Evolutionary conservation across 2,888 invertebrate species (phyloP).

Genomic region (Penaeus monodon): DNA sequence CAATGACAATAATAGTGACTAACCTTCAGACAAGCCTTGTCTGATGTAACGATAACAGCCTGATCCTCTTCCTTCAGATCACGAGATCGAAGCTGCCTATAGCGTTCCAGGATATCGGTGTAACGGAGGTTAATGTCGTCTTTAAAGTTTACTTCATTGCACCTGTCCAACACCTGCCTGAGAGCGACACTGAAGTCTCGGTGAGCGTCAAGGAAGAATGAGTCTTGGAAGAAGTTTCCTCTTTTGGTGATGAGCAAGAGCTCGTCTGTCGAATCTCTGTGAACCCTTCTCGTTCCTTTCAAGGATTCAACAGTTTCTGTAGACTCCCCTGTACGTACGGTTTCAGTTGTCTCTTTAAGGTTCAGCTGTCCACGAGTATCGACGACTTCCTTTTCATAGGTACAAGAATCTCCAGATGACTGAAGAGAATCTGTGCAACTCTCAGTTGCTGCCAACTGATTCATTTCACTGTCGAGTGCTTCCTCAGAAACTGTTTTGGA

Average conservation of each 20-base stretch:
- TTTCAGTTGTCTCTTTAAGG: too few relatives aligned
- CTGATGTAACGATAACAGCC: conserved; percentile 46
- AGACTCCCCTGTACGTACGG: too few relatives aligned
- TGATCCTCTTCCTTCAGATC: conserved; percentile 51
- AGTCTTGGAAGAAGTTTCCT: conserved; percentile 51
- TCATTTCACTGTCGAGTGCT: too few relatives aligned
- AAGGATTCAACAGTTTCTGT: too few relatives aligned
- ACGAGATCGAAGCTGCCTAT: conserved; percentile 42
- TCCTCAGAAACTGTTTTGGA: too few relatives aligned
- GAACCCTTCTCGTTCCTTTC: too few relatives aligned
- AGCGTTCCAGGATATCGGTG: conserved; percentile 29
- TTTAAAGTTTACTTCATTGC: not conserved
- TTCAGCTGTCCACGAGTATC: too few relatives aligned
- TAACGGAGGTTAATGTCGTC: conserved; percentile 1
- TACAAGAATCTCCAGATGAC: too few relatives aligned
- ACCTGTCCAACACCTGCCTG: conserved; percentile 35
- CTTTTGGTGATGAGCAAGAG: not conserved
- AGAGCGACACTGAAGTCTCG: conserved; percentile 52
- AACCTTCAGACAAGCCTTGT: not conserved
- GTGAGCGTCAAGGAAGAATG: conserved; percentile 52
- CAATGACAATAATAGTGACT: not conserved
- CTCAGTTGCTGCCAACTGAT: too few relatives aligned
- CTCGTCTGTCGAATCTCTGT: too few relatives aligned
- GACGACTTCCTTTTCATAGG: too few relatives aligned
- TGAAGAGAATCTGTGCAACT: too few relatives aligned